Base-by-base conservation (phyloP, 2,888 invertebrate species). In the Xylota segnis region DNA sequence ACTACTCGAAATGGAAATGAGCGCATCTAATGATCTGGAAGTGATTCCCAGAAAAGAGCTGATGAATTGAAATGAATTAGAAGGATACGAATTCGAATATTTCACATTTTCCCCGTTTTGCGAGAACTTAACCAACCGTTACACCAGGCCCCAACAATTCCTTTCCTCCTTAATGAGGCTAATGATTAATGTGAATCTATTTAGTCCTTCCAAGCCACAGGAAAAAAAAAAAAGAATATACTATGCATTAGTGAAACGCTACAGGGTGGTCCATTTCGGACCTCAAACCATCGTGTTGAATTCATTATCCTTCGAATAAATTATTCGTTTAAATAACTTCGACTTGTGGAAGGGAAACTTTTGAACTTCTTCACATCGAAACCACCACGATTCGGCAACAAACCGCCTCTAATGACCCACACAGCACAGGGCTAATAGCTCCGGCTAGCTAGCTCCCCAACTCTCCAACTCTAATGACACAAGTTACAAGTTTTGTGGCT, bases 271-370 rank as follows among this genome's bases (percentile, higher is more conserved):
- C 58, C 32, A 40, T 37, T 52, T 12, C 16, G 9, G 10, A 29
- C 29, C 6, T 10, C 4, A 23, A 23, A 34, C 34, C 52, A 2
- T 9, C 18, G 12, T 2, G 50, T 63, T 34, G 72, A 63, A 70
- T 82, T 77, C 71, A 83, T 83, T 83, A 74, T 74, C 83, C 61
- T 70, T 79, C 23, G 71, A 70, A 81, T 84, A 81, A 76, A 76
- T 81, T 81, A 84, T 76, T 72, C 56, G 71, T 66, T 59, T 40
- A 79, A 75, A 61, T 75, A 76, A 84, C 70, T 75, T 81, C 34
- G 14, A 65, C 74, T 47, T 5, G 37, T 1, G 68, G 54, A 29
- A n/a, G 54, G 10, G 32, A 84, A 78, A 63, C 40, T 84, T 84
- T 81, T 45, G 16, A 84, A 81, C 65, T 70, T 66, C 72, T 59